A percentile compares a stretch with the other conserved stretches of the same genome.
Evolutionary conservation across 1,140 invertebrate genomes (phyloP).

Genomic region (Ceratitis capitata): DNA sequence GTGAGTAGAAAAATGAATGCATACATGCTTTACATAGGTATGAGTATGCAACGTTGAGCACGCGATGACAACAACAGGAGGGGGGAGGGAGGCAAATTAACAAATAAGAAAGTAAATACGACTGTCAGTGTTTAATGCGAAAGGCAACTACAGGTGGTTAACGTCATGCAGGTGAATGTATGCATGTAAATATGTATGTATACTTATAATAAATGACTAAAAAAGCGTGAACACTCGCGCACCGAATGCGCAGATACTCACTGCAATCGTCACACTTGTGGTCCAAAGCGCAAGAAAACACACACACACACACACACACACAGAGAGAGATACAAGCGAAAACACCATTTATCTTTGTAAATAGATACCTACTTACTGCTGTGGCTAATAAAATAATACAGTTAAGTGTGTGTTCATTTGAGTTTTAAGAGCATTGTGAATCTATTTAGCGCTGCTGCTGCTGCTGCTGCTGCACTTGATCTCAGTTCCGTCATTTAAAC

Average conservation of each 20-base stretch:
- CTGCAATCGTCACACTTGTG: not conserved
- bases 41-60: not conserved
- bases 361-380: not conserved
- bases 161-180: conserved; percentile 4
- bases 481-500: conserved; percentile 7
- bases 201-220: not conserved
- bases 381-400: not conserved
- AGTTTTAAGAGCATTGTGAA: not conserved
- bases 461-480: not conserved
- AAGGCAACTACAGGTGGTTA: conserved; percentile 3
- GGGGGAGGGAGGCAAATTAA: too few relatives aligned
- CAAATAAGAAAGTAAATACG: not conserved
- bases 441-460: not conserved
- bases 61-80: conserved; percentile 16
- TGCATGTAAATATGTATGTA: not conserved
- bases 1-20: not conserved
- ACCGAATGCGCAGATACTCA: too few relatives aligned
- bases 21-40: not conserved
- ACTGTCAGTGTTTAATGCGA: not conserved
- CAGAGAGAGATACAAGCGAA: not conserved
- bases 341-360: too few relatives aligned
- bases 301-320: not conserved
- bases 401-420: not conserved
- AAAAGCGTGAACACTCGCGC: not conserved
- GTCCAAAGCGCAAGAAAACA: not conserved